Percentiles rank a stretch among this genome's conserved stretches.
Conservation (phyloP, 2,888 invertebrate species). For the Amblyjoppa fuscipennis region DNA sequence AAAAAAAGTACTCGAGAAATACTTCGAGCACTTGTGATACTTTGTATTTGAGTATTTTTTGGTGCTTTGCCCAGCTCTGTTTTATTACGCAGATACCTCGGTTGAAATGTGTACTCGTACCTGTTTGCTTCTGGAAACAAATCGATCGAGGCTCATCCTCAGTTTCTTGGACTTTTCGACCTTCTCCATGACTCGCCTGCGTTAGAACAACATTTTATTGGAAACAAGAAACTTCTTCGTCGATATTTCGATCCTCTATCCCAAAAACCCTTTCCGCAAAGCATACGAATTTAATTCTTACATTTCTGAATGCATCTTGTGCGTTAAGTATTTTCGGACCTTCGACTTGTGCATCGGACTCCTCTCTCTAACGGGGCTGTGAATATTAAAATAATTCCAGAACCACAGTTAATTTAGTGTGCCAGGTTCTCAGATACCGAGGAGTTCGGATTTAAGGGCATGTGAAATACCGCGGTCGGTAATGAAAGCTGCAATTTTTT, state of each 20-base stretch:
- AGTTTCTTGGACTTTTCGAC: slow-evolving; percentile 80
- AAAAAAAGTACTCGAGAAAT: too few species aligned
- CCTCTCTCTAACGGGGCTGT: slow-evolving; percentile 75
- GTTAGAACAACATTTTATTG: slow-evolving; percentile 46
- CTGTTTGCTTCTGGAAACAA: slow-evolving; percentile 79
- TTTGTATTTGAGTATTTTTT: too few species aligned
- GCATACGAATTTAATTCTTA: slow-evolving; percentile 70
- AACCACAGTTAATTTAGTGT: slow-evolving; percentile 54
- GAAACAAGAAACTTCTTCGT: background rate
- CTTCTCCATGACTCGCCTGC: slow-evolving; percentile 77
- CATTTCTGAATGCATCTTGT: slow-evolving; percentile 75
- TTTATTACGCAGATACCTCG: slow-evolving; percentile 29
- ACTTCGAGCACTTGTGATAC: too few species aligned
- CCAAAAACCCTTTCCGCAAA: slow-evolving; percentile 46
- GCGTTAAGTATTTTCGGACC: slow-evolving; percentile 76
- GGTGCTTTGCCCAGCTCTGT: background rate
- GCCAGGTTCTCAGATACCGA: slow-evolving; percentile 32
- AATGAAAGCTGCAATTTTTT: background rate
- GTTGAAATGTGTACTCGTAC: slow-evolving; percentile 60
- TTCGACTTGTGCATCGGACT: slow-evolving; percentile 75
- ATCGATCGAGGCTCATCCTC: slow-evolving; percentile 81
- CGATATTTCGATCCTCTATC: slow-evolving; percentile 20
- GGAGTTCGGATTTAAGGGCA: background rate
- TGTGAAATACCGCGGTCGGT: background rate
- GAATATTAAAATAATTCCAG: slow-evolving; percentile 61